A percentile compares a stretch with the other conserved stretches of the same genome.
Conservation (phyloP, 2,797 vertebrate species). For the Pangasius mekongensis region DNA sequence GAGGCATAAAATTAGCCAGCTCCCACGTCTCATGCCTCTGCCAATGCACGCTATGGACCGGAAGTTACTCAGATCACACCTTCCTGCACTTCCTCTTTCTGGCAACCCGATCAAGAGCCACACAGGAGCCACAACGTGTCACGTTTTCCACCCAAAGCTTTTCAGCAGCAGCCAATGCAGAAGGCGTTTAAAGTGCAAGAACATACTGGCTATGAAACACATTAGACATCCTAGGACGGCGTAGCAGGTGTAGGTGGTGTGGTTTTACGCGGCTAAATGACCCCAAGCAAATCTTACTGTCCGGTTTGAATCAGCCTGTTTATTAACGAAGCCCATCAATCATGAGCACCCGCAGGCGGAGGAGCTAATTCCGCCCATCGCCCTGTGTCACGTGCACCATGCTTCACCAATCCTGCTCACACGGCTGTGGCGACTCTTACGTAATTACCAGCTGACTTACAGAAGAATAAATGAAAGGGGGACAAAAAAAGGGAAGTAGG, state of each 20-base stretch:
- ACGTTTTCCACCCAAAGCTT: neutral
- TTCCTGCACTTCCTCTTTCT: neutral
- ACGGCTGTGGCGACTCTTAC: conserved; percentile 44
- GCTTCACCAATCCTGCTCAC: conserved; percentile 34
- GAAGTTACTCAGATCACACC: conserved; percentile 6
- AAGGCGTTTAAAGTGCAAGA: neutral
- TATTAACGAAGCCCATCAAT: conserved; percentile 30
- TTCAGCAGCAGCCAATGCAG: neutral
- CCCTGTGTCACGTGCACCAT: conserved; percentile 45
- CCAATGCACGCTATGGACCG: neutral
- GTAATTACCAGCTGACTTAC: conserved; percentile 55
- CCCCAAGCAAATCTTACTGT: conserved; percentile 22
- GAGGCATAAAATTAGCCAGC: neutral
- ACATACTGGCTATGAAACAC: neutral
- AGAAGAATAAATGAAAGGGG: conserved; percentile 41
- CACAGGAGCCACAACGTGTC: neutral
- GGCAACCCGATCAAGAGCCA: neutral
- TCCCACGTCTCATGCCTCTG: conserved; percentile 1
- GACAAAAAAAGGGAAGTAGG: conserved; percentile 27
- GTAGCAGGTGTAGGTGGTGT: neutral
- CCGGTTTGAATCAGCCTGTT: conserved; percentile 22
- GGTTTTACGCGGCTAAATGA: neutral
- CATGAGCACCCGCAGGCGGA: conserved; percentile 13
- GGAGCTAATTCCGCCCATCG: conserved; percentile 34
- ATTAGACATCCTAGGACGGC: neutral